These are phyloP conservation scores for Ammodytes marinus DNA, from an alignment of 2,113 vertebrate species.

Conservation along the genomic window DNA sequence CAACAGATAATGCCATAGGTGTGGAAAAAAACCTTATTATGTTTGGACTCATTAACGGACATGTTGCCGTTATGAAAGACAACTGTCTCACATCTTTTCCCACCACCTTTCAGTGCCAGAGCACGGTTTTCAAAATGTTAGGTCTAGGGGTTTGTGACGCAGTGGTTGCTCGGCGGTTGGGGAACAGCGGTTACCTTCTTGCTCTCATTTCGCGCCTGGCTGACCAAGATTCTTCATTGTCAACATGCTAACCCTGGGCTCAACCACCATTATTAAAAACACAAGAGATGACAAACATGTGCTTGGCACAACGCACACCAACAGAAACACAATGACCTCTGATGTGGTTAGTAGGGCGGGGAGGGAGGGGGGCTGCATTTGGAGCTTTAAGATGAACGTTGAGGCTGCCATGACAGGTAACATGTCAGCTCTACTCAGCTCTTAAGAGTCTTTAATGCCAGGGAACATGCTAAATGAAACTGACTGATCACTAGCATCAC, in stretches of 20 bases:
- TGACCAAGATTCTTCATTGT: slow-evolving; percentile 79
- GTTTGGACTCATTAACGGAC: slow-evolving; percentile 48
- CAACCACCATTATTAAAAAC: slow-evolving; percentile 16
- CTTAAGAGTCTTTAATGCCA: slow-evolving; percentile 45
- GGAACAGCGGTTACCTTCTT: slow-evolving; percentile 70
- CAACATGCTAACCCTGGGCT: slow-evolving; percentile 67
- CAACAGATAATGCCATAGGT: too few species aligned
- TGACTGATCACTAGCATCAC: slow-evolving; percentile 54
- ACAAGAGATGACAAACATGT: slow-evolving; percentile 53
- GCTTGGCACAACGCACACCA: slow-evolving; percentile 20
- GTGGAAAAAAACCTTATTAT: too few species aligned
- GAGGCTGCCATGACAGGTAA: slow-evolving; percentile 48
- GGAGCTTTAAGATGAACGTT: slow-evolving; percentile 34
- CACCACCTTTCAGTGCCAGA: background rate
- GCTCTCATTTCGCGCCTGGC: slow-evolving; percentile 76
- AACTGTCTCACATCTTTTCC: slow-evolving; percentile 42
- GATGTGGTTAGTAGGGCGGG: background rate
- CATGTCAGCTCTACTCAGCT: slow-evolving; percentile 30
- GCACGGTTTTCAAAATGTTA: slow-evolving; percentile 6
- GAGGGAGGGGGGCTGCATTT: background rate
- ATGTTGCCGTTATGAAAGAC: slow-evolving; percentile 42
- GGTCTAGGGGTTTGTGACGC: background rate
- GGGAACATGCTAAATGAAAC: slow-evolving; percentile 47
- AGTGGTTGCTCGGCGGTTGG: slow-evolving; percentile 9
- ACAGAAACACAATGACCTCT: slow-evolving; percentile 49